Conservation (phyloP, 2,888 invertebrate species). For the Nymphalis c-album region DNA sequence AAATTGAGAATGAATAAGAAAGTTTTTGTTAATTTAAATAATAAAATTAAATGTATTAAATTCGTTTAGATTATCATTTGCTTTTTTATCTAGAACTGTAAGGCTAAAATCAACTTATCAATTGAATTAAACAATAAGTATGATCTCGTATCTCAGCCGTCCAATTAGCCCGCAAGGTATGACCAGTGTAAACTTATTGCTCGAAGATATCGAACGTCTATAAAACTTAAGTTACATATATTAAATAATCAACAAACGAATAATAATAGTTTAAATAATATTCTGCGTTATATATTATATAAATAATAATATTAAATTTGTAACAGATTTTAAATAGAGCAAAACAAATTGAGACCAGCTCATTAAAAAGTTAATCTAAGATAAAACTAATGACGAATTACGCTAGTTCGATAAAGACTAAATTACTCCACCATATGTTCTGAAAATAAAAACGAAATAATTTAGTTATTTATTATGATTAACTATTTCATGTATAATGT, state of each 20-base stretch:
- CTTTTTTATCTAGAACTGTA: too few relatives aligned
- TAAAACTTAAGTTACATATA: not conserved
- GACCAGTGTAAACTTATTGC: not conserved
- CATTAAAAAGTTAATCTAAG: slow-evolving; percentile 28
- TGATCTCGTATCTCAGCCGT: not conserved
- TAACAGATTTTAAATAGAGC: slow-evolving; percentile 10
- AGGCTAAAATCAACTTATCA: too few relatives aligned
- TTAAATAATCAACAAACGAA: not conserved
- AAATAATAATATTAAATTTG: slow-evolving; percentile 7
- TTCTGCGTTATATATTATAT: not conserved
- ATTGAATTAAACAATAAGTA: too few relatives aligned
- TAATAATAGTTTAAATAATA: not conserved
- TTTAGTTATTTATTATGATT: not conserved
- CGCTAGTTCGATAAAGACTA: slow-evolving; percentile 23
- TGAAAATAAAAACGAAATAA: slow-evolving; percentile 45
- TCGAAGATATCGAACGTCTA: not conserved
- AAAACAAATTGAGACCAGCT: slow-evolving; percentile 52
- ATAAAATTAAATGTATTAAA: too few relatives aligned
- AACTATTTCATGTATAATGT: not conserved
- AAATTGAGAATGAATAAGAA: too few relatives aligned
- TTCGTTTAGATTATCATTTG: too few relatives aligned
- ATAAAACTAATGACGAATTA: slow-evolving; percentile 15
- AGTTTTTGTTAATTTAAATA: too few relatives aligned
- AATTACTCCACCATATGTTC: slow-evolving; percentile 77
- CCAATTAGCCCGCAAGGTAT: not conserved